Evolutionary conservation across 2,888 invertebrate genomes (phyloP), one percentile per base, ranked within the genome.

Genomic region (Patella ulyssiponensis): DNA sequence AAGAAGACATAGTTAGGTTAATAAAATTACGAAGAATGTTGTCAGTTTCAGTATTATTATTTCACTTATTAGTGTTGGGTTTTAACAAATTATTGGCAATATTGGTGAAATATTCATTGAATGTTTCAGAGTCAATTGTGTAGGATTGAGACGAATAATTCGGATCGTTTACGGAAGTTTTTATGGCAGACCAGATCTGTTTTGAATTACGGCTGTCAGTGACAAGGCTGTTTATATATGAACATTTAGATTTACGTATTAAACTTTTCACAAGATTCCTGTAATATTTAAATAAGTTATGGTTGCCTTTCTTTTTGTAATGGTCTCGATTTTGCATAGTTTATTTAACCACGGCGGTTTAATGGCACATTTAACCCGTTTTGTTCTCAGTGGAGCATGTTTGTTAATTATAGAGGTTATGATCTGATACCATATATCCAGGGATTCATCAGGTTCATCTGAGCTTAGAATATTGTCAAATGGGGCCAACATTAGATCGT

Each of bases 391-490:
- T 44, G 44, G 44, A 44, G 44, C 44, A 44, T 44, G 44, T 1
- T 7, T 44, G 44, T 44, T 9, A 44, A 44, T 44, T 44, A 44
- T 44, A 9, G 44, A 9, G 44, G 44, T 44, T 44, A 44, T 44
- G 9, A 44, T 44, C 44, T 44, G 44, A 44, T 44, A 44, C 44
- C 44, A 44, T 44, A 44, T 44, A 44, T 44, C 44, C 44, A 44
- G 44, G 3, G 44, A 44, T 44, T 44, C 3, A 44, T 44, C 44
- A 1, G 44, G 44, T 44, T 44, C 44, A 15, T n/a, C n/a, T n/a
- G n/a, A n/a, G 56, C 56, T 56, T n/a, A n/a, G 17, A n/a, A 58
- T n/a, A 58, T 17, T 58, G n/a, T 58, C 58, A 58, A 58, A 58
- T n/a, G 58, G 58, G 15, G n/a, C 58, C 17, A n/a, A 58, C n/a